Base-by-base conservation (phyloP, 2,797 vertebrate species). In the Sarcoramphus papa region DNA sequence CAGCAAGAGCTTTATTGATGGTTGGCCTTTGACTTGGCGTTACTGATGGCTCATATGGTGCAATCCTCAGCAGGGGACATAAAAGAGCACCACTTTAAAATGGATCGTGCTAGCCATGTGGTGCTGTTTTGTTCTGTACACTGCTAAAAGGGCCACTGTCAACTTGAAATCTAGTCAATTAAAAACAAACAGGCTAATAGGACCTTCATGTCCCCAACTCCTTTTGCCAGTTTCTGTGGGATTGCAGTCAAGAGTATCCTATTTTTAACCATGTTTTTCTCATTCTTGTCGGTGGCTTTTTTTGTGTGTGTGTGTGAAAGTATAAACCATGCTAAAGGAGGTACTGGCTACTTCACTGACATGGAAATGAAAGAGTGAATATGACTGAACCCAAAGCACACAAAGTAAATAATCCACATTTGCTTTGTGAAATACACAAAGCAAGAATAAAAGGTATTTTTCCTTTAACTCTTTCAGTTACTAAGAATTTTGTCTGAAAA, bases 1-100 rank as follows among this genome's bases (percentile, higher is more conserved):
- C 95, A 96, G 93, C 81, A 74, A 90, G 93, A 75, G 85, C 65
- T 90, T 92, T 96, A 95, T 96, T 86, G 95, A 96, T 92, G 88
- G 64, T 78, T 94, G 95, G 92, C 95, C 95, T 97, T 95, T 96
- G 96, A 64, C 96, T 94, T 93, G 86, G 82, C 7, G 0, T 94
- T 96, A 83, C 90, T 90, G 97, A 92, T 95, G 91, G 88, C 94
- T 95, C 96, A 94, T 48, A 93, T 45, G 81, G 96, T 74, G 88
- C 93, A 51, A 22, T 45, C 84, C 88, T 90, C 95, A 85, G 96
- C 93, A 73, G 95, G 92, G 75, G 14, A 92, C 54, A 4, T 14
- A 75, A 77, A 86, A 94, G 41, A 95, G 86, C 84, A 73, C 45
- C 68, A 62, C 96, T 95, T 95, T 93, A 80, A 92, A 94, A 88